A percentile compares a stretch with the other conserved stretches of the same genome.
Evolutionary conservation across 2,888 invertebrate species (phyloP).

Genomic region (Folsomia candida): DNA sequence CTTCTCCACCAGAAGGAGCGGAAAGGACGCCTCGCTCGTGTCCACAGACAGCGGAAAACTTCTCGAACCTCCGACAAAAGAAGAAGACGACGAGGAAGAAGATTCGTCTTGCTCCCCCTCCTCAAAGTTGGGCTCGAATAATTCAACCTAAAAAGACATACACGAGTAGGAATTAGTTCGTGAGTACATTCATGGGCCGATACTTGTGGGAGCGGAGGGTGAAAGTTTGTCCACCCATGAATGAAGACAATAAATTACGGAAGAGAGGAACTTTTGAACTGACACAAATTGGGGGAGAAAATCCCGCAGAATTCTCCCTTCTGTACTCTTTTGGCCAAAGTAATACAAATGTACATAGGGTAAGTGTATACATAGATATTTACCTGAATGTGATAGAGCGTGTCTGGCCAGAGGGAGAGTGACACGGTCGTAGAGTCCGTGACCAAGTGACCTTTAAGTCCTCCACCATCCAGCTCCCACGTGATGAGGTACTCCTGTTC

Average conservation of each 20-base stretch:
- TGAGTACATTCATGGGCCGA: too few species aligned
- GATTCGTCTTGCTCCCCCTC: constrained; percentile 21
- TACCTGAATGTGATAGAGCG: constrained; percentile 77
- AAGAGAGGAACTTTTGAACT: too few species aligned
- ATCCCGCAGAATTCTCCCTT: too few species aligned
- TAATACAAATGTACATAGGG: too few species aligned
- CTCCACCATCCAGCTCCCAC: constrained; percentile 80
- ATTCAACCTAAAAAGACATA: constrained; percentile 37
- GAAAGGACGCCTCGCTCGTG: constrained; percentile 48
- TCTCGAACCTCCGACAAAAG: constrained; percentile 13
- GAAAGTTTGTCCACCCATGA: not conserved
- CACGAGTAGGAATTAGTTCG: constrained; percentile 18
- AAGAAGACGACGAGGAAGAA: constrained; percentile 7
- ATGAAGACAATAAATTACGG: not conserved
- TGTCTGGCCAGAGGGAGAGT: constrained; percentile 76
- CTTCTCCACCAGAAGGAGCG: constrained; percentile 34
- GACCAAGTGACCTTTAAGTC: constrained; percentile 75
- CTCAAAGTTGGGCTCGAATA: constrained; percentile 32
- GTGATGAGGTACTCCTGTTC: constrained; percentile 67
- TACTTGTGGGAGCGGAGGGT: not conserved
- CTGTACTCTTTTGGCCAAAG: too few species aligned
- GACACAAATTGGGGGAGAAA: too few species aligned
- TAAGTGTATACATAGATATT: too few species aligned
- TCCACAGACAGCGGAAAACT: constrained; percentile 41
- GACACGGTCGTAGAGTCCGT: constrained; percentile 77